Conservation (phyloP, 2,797 vertebrate genomes). For the Manis pentadactyla region DNA sequence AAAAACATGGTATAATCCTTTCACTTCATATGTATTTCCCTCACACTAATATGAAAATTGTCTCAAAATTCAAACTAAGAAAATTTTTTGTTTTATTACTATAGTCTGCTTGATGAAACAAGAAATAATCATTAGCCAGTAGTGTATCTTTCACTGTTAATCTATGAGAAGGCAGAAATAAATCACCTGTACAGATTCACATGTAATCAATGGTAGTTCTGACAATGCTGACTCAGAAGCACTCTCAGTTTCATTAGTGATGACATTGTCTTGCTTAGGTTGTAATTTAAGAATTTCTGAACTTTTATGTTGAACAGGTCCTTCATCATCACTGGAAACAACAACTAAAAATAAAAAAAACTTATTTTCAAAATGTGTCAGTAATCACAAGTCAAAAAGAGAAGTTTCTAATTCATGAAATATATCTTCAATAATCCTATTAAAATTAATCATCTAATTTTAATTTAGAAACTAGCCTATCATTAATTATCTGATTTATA, state of each 20-base stretch:
- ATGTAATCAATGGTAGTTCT: conserved; percentile 54
- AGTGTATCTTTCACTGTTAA: conserved; percentile 12
- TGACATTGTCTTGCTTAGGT: conserved; percentile 16
- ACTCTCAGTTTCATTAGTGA: conserved; percentile 63
- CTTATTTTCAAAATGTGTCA: conserved; percentile 45
- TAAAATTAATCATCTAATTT: conserved; percentile 37
- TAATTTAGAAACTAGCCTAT: conserved; percentile 2
- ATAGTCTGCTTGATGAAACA: conserved; percentile 24
- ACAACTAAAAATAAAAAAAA: conserved; percentile 89
- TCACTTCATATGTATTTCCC: conserved; percentile 15
- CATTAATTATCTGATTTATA: background rate
- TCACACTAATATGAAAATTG: conserved; percentile 47
- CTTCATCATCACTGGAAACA: conserved; percentile 95
- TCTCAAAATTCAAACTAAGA: conserved; percentile 44
- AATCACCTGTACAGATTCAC: conserved; percentile 79
- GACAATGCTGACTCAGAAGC: conserved; percentile 67
- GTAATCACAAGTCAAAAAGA: conserved; percentile 30
- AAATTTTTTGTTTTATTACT: conserved; percentile 19
- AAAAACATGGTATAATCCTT: conserved; percentile 1
- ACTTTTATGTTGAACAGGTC: conserved; percentile 73
- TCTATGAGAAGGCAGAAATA: conserved; percentile 30
- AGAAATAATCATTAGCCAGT: background rate
- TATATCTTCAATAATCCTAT: conserved; percentile 37
- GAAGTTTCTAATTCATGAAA: background rate
- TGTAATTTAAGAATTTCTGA: conserved; percentile 67